These are phyloP conservation scores for Anas acuta DNA, from an alignment of 2,797 vertebrate species.

Conservation along the genomic window DNA sequence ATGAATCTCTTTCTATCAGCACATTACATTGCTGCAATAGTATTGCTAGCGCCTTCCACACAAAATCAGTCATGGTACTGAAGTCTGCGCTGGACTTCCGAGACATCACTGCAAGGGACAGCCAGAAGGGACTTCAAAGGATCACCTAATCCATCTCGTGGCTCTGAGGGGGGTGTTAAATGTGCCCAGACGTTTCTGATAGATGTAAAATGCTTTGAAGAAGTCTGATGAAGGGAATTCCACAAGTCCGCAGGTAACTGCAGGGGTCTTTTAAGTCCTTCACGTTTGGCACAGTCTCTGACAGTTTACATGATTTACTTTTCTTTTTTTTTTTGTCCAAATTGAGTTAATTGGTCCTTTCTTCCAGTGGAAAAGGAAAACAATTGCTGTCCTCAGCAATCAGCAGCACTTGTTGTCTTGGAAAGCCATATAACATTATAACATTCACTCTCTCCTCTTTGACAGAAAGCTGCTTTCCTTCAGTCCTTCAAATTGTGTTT, in stretches of 20 bases:
- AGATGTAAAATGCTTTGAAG: neutral
- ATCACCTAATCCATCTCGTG: neutral
- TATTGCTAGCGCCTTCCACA: neutral
- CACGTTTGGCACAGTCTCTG: neutral
- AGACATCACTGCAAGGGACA: neutral
- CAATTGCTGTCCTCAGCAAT: neutral
- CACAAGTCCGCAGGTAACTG: neutral
- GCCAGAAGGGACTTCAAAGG: neutral
- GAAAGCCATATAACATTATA: neutral
- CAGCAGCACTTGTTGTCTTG: neutral
- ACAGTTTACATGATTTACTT: neutral
- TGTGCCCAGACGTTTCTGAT: neutral
- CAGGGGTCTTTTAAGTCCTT: neutral
- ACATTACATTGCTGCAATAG: neutral
- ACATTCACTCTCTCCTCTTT: neutral
- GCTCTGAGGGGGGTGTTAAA: neutral
- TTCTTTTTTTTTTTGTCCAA: neutral
- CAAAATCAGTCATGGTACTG: neutral
- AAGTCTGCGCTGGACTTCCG: neutral
- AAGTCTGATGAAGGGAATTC: neutral
- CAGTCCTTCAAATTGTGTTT: neutral
- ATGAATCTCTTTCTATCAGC: neutral
- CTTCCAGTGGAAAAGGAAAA: neutral
- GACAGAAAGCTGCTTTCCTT: neutral
- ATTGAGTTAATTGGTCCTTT: neutral